phyloP scores from a whole-genome alignment of 2,113 vertebrate species.

The Pelmatolapia mariae region DNA sequence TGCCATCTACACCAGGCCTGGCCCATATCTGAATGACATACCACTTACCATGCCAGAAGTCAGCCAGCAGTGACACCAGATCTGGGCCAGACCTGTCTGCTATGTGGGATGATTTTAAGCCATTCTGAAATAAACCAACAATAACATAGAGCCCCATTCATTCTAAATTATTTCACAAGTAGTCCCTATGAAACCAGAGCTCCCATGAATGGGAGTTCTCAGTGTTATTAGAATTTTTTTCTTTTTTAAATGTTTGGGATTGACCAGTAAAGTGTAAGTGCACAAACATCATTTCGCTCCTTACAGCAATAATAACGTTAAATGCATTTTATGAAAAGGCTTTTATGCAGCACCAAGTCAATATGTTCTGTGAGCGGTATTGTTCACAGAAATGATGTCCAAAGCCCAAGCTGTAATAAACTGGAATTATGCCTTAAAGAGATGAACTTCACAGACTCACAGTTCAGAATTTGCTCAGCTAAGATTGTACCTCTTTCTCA shows the following conservation, averaged over 20 bases:
- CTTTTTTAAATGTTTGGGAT: background rate
- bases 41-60: background rate
- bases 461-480: background rate
- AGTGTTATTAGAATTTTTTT: background rate
- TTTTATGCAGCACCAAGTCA: background rate
- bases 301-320: background rate
- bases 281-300: background rate
- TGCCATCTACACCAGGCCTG: background rate
- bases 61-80: background rate
- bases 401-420: background rate
- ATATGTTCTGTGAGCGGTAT: background rate
- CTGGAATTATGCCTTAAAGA: background rate
- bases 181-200: background rate
- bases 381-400: background rate
- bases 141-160: background rate
- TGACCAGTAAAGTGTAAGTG: background rate
- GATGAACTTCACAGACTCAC: background rate
- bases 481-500: background rate
- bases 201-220: background rate
- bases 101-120: background rate
- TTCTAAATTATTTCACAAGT: background rate
- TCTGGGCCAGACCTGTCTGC: background rate
- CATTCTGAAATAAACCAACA: background rate
- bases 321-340: background rate
- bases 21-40: background rate